Evolutionary conservation across 2,113 vertebrate species (phyloP).

Genomic region (Syrrhaptes paradoxus): DNA sequence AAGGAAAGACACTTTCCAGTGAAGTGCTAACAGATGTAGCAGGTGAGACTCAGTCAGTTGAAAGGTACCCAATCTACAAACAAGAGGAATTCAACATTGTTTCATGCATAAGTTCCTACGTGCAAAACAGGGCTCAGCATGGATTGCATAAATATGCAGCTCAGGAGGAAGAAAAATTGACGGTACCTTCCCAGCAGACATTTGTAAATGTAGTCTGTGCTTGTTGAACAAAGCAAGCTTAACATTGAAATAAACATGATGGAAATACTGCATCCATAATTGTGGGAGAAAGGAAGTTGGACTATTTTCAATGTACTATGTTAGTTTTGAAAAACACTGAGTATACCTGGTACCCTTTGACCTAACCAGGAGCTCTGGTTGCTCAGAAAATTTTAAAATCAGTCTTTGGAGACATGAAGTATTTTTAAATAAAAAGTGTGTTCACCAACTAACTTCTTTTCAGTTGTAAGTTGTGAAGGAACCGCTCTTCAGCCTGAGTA

Average conservation of each 20-base stretch:
- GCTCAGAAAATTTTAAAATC: neutral
- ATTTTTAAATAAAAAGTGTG: neutral
- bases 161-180: neutral
- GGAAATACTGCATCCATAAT: neutral
- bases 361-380: neutral
- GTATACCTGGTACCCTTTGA: neutral
- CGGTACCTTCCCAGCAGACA: neutral
- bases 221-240: slow-evolving; percentile 2
- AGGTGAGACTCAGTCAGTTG: slow-evolving; percentile 48
- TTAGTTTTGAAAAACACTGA: neutral
- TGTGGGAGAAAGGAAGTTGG: neutral
- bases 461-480: neutral
- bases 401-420: neutral
- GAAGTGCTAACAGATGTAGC: slow-evolving; percentile 67
- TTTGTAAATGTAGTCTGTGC: neutral
- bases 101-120: slow-evolving; percentile 28
- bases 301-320: neutral
- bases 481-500: neutral
- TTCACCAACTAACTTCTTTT: neutral
- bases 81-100: slow-evolving; percentile 35
- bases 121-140: slow-evolving; percentile 26
- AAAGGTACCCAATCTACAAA: slow-evolving; percentile 54
- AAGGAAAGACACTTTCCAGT: slow-evolving; percentile 55
- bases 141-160: slow-evolving; percentile 52
- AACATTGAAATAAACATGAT: neutral